Evolutionary conservation across 2,797 vertebrate genomes (phyloP).

Genomic region (Clangula hyemalis): DNA sequence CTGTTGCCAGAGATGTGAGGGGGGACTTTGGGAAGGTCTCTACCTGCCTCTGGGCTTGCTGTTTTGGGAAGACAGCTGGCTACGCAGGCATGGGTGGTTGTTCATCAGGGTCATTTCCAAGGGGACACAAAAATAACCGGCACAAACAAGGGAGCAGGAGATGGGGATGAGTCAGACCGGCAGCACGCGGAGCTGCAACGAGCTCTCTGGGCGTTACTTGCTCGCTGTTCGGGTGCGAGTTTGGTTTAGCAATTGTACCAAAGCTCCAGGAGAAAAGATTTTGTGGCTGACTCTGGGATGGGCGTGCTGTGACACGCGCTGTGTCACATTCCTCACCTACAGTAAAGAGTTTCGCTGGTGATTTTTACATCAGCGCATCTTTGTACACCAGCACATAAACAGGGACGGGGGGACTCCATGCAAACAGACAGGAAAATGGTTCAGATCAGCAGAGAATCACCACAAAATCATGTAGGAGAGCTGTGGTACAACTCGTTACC

Average conservation of each 20-base stretch:
- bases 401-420: not conserved
- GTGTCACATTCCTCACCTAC: accelerated
- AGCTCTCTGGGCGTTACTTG: accelerated
- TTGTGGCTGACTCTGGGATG: not conserved
- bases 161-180: accelerated
- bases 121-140: not conserved
- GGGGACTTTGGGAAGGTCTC: not conserved
- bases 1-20: not conserved
- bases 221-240: accelerated
- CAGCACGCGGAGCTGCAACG: accelerated
- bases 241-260: accelerated
- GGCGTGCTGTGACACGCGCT: not conserved
- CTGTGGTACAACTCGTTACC: not conserved
- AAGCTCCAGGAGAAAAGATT: not conserved
- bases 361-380: not conserved
- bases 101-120: not conserved
- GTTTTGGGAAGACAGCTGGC: not conserved
- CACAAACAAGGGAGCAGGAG: not conserved
- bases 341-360: accelerated
- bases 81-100: not conserved
- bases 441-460: not conserved
- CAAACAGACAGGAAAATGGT: not conserved
- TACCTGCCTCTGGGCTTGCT: not conserved
- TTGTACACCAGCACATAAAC: accelerated
- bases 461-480: accelerated